Percentiles rank a stretch among this genome's conserved stretches.
Conservation (phyloP, 2,113 vertebrate genomes). For the Tragulus kanchil region DNA sequence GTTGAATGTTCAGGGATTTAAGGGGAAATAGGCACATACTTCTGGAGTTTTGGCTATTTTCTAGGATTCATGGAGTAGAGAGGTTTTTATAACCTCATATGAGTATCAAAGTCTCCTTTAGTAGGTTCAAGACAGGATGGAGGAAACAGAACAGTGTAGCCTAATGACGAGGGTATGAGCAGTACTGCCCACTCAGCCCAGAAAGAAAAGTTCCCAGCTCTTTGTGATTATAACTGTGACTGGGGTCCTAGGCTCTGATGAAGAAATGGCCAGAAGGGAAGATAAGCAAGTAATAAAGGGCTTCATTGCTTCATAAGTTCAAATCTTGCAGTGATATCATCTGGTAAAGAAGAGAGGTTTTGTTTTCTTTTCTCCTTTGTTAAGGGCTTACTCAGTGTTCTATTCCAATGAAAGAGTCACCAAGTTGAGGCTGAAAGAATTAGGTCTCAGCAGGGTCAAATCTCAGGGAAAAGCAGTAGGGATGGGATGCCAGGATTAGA, state of each 20-base stretch:
- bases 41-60: slow-evolving; percentile 57
- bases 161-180: not conserved
- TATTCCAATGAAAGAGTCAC: not conserved
- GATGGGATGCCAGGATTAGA: not conserved
- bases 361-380: not conserved
- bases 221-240: not conserved
- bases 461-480: not conserved
- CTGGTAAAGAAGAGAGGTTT: not conserved
- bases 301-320: not conserved
- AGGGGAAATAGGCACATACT: slow-evolving; percentile 57
- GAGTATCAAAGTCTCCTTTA: not conserved
- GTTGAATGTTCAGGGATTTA: slow-evolving; percentile 17
- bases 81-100: slow-evolving; percentile 39
- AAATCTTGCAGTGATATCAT: not conserved
- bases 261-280: not conserved
- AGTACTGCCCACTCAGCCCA: not conserved
- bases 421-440: not conserved
- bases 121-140: not conserved
- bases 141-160: not conserved
- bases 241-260: not conserved
- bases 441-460: not conserved
- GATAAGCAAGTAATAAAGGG: not conserved
- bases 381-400: not conserved
- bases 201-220: not conserved
- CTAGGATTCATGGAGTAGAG: slow-evolving; percentile 23